Base-by-base conservation (phyloP, 92 coral and sea anemone species). In the Chrysogorgia sp. region DNA sequence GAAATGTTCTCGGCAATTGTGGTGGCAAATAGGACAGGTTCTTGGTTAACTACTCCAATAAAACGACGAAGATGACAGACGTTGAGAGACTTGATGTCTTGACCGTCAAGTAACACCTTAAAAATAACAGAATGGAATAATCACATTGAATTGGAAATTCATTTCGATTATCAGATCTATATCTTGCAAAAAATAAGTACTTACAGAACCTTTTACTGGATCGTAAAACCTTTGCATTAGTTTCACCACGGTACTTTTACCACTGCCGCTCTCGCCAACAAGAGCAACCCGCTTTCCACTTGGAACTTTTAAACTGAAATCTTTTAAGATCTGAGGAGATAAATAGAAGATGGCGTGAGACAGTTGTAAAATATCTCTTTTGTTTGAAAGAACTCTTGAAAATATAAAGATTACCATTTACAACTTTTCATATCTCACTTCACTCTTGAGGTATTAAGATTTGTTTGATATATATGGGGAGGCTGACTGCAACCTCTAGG, bases 1-100 rank as follows among this genome's bases (percentile, higher is more conserved):
- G 77, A 59, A 80, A 80, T 80, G 60, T 80, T 80, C 43, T 80
- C 84, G 24, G 84, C 84, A 50, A 80, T 80, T 28, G 77, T 80
- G 19, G 84, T 80, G 31, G 84, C 84, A 68, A 80, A 80, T 56
- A 80, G 30, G 7, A 80, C 67, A 0, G 84, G 84, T 68, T 80
- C 84, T 56, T 80, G 84, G 41, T 75, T 80, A 6, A 80, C 84
- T 56, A 80, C 72, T 13, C 84, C 84, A 40, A 68, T 80, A 33
- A 67, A 75, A 22, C 72, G 30, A 15, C 84, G 84, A 48, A 80
- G 63, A 74, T 75, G 72, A 22, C 76, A 40, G 61, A 80, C 77
- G 64, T 80, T 80, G 2, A 80, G 66, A 3, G 76, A 67, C 14
- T 40, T 63, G 63, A 80, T 56, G 47, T 80, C 84, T 24, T 59